Base-by-base conservation (phyloP, 1,140 invertebrate genomes). In the Teleopsis dalmanni region DNA sequence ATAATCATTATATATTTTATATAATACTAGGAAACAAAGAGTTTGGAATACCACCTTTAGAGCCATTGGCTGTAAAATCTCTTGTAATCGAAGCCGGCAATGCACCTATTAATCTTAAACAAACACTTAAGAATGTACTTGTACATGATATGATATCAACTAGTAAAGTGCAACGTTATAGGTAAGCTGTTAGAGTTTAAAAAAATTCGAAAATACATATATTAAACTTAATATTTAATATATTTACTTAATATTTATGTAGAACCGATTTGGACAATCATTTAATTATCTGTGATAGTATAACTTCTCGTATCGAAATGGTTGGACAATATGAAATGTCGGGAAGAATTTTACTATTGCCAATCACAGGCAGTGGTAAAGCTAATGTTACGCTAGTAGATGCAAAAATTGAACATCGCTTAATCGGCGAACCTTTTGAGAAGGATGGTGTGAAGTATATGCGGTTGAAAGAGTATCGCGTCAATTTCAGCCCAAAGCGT, bases 321-420 rank as follows among this genome's bases (percentile, higher is more conserved):
- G 58, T 80, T 5, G 80, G 76, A 0, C 75, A 85, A 56, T 87
- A 87, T 53, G 76, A 79, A 37, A 74, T 86, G 59, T 75, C 77
- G 18, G 85, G 85, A 22, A 76, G 78, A 40, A 78, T 88, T 41
- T 58, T 87, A 4, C 57, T 88, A 13, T 57, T 88, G 23, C 83
- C 83, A 0, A 80, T 88, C 18, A 76, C 72, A n/a, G 84, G 85
- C 27, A 74, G 77, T 47, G 85, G 85, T 6, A 70, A 76, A 33
- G 78, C 78, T 0, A 84, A 85, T 53, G 77, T 87, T 8, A 83
- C 81, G 5, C 75, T 84, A 63, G 55, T 77, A 18, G 75, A 80
- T 51, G 65, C 81, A 5, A 74, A 75, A 23, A 76, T 80, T 3
- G 78, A 75, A 52, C 78, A 79, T 55, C 75, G 73, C 19, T 58